phyloP scores from a whole-genome alignment of 1,140 invertebrate species.

The Phenacoccus solenopsis region DNA sequence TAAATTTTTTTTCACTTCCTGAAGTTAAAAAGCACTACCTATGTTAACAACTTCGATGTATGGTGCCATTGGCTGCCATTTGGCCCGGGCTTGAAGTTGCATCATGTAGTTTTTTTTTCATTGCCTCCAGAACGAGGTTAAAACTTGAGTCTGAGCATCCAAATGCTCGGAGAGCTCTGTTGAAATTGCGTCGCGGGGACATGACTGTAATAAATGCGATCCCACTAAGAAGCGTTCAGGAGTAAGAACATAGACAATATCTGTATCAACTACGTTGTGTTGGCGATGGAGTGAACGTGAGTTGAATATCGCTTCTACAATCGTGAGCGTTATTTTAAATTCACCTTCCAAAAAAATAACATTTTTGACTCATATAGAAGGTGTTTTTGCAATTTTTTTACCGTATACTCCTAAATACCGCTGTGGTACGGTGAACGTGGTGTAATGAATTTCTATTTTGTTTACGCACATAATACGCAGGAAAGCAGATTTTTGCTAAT shows the following conservation, averaged over 20 bases:
- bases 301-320: conserved; percentile 31
- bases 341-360: background rate
- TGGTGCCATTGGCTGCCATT: background rate
- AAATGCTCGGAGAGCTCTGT: background rate
- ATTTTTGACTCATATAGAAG: background rate
- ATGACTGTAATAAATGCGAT: conserved; percentile 5
- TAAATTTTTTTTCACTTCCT: too few species aligned
- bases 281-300: conserved; percentile 32
- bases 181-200: background rate
- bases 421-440: conserved; percentile 31
- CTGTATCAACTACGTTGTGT: background rate
- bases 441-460: conserved; percentile 30
- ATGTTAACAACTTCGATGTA: background rate
- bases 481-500: background rate
- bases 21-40: too few species aligned
- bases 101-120: background rate
- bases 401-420: conserved; percentile 32
- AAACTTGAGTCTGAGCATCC: background rate
- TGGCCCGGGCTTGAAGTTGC: background rate
- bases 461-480: background rate
- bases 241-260: conserved; percentile 25
- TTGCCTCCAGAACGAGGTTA: background rate
- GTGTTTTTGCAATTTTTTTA: conserved; percentile 29
- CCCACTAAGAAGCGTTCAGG: conserved; percentile 29
- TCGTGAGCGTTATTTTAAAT: background rate